Evolutionary conservation across 2,888 invertebrate species (phyloP), one percentile per base, ranked within the genome.

Genomic region (Agrotis clavis): DNA sequence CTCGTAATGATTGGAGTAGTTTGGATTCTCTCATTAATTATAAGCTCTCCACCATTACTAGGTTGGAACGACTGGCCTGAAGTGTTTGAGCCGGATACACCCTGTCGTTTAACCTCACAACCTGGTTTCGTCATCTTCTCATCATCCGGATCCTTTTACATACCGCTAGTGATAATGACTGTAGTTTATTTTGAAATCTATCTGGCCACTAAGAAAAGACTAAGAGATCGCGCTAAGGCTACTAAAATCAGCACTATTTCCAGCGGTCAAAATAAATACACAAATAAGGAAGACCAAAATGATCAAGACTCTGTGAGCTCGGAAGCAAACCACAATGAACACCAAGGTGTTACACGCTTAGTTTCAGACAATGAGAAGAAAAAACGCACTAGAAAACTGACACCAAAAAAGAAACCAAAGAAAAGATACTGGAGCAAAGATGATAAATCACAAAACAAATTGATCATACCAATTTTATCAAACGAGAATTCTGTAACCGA

Each of bases 51-150:
- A 0, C 99, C 99, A 0, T 92, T 99, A 70, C 97, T 99, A 25
- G 99, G 99, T 0, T 99, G 99, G 99, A 99, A 99, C 90, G 99
- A 99, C 93, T 99, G 99, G 99, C 99, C 99, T 0, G 98, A 98
- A 59, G 97, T 98, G 61, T 98, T 98, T 73, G 97, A 97, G 81
- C 97, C 97, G 1, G 97, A 97, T 57, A 98, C 98, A 41, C 98
- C 98, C 6, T 99, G 99, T 89, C 97, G 98, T 86, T 96, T 99
- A 69, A 99, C 99, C 2, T 97, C 98, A 14, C 98, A 99, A 86
- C 98, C 98, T 79, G 99, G 99, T 18, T 99, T 99, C 92, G 98
- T 99, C 66, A 97, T 99, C 81, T 99, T 99, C 91, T 99, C 99
- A 4, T 98, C 99, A 0, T 97, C 98, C 21, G 99, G 99, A 50